Percentiles rank a stretch among this genome's conserved stretches.
Evolutionary conservation across 2,888 invertebrate species (phyloP).

Genomic region (Leucozona laternaria): DNA sequence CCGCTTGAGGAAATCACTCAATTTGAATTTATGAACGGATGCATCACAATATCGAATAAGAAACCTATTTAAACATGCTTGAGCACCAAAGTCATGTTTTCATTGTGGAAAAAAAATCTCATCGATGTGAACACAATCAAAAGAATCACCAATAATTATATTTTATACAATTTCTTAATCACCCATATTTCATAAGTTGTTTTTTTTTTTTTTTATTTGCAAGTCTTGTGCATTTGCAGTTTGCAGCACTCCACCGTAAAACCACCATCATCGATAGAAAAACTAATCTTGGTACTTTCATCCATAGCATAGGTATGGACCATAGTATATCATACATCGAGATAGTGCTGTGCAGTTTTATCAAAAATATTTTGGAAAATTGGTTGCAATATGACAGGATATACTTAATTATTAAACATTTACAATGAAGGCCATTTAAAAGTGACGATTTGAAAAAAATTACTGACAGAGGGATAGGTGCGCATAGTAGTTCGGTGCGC

Average conservation of each 20-base stretch:
- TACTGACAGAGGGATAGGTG: no score
- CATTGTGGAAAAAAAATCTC: conserved; percentile 4
- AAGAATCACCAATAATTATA: conserved; percentile 53
- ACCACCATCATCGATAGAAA: conserved; percentile 12
- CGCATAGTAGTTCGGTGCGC: no score
- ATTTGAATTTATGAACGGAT: conserved; percentile 32
- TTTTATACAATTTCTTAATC: conserved; percentile 64
- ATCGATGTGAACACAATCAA: conserved; percentile 43
- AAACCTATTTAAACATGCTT: conserved; percentile 6
- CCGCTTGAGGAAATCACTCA: conserved; percentile 12
- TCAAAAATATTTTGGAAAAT: no score
- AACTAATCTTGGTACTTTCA: conserved; percentile 72
- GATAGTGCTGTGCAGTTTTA: conserved; percentile 10
- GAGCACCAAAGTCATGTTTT: not conserved
- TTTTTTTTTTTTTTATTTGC: conserved; percentile 17
- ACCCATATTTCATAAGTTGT: conserved; percentile 70
- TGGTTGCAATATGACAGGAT: no score
- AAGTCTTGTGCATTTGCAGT: not conserved
- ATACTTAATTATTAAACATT: no score
- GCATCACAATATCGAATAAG: conserved; percentile 22
- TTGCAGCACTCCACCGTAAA: not conserved
- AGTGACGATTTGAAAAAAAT: no score
- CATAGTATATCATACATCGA: not conserved
- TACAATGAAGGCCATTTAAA: no score
- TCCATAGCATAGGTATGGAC: conserved; percentile 25